Base-by-base conservation (phyloP, 1,140 invertebrate species). In the Bombus pascuorum region DNA sequence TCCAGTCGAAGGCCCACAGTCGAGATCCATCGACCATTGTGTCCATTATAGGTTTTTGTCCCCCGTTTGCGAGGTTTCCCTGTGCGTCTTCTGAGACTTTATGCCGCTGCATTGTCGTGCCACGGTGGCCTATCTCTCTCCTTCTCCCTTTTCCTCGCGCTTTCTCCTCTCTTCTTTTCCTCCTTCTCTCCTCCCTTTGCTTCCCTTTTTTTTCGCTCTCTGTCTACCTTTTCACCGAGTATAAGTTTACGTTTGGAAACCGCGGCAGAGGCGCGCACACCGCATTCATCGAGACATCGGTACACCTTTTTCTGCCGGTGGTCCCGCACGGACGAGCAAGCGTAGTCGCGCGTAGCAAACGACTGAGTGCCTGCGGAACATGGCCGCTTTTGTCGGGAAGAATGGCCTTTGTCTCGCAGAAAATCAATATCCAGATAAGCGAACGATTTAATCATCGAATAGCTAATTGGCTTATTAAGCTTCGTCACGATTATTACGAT, bases 161-260 rank as follows among this genome's bases (percentile, higher is more conserved):
- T 34, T 25, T 22, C 34, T 28, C 18, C 32, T 34, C 0, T 10
- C 65, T 39, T 18, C 37, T 62, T 15, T 65, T 10, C 37, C 13
- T 70, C 39, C 34, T 74, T 66, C 42, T 28, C 32, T 73, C 73
- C 78, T 59, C 57, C 53, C 18, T 57, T 57, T 74, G 78, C 71
- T 81, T 81, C 75, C 57, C 71, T 81, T 89, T 86, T 81, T 42
- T 44, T 70, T 75, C 77, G 65, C 66, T 59, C 39, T 53, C 66
- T 77, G 82, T 75, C 83, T 78, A 66, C 65, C 81, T 83, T 90
- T 87, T 83, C 47, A 62, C 42, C 39, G 66, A 85, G 81, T 85
- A 85, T 91, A 91, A 91, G 90, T 91, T 91, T 89, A 91, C 89
- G 90, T 91, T 91, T 90, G 87, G 72, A 89, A 91, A 88, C 89